Evolutionary conservation across 2,797 vertebrate genomes (phyloP), one percentile per base, ranked within the genome.

Genomic region (Pseudopleuronectes americanus): DNA sequence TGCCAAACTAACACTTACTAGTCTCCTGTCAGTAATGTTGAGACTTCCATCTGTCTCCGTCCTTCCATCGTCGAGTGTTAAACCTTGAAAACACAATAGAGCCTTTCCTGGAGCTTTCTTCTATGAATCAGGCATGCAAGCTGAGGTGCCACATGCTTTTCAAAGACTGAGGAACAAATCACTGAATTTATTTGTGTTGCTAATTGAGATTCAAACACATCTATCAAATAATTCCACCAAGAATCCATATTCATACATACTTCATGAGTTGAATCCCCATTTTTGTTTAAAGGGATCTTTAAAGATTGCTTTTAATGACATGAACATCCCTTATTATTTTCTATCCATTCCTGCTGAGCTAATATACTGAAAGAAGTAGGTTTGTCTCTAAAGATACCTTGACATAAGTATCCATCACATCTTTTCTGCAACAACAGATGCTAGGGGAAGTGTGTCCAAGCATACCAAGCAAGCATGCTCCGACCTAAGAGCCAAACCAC

Each of bases 41-140:
- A 83, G 65, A 73, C 78, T 76, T 91, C 89, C 91, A 92, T 91
- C 91, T 91, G 92, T 72, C 81, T 85, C 69, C 8, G 3, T 66
- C 62, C 74, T 71, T 74, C 31, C 53, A 85, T 59, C 3, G 10
- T 8, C 8, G 36, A 47, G 48, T 71, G 68, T 79, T 60, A 67
- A 76, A 64, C 22, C 57, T 57, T n/a, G 28, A 59, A 63, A 69
- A 74, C 57, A 77, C 64, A 76, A 52, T 24, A 8, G 36, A 72
- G 33, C 17, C 21, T 63, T 55, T 69, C 19, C 56, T 48, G 17
- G 56, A 75, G 49, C 45, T 74, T 57, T 63, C 55, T 28, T 9
- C 23, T 68, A 28, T 51, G 64, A 58, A 67, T 68, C 16, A 51
- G 57, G 21, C 17, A n/a, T 24, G 4, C 24, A n/a, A 51, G 26